phyloP scores from a whole-genome alignment of 2,113 vertebrate species.

The Gopherus evgoodei region DNA sequence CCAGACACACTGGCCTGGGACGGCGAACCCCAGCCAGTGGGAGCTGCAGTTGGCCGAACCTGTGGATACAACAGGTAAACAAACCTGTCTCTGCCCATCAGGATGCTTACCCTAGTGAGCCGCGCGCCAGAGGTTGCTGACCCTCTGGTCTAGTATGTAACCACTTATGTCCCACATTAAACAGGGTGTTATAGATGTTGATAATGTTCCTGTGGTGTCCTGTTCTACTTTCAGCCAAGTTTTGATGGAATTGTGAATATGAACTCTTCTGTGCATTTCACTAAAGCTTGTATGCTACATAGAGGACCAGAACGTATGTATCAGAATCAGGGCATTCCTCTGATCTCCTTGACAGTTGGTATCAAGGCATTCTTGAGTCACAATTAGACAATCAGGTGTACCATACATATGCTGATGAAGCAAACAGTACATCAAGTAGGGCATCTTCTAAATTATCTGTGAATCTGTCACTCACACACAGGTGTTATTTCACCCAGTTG shows the following conservation, averaged over 20 bases:
- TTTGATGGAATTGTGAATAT: background rate
- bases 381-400: background rate
- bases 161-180: conserved; percentile 9
- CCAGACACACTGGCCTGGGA: too few relatives aligned
- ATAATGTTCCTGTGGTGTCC: background rate
- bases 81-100: too few relatives aligned
- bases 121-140: too few relatives aligned
- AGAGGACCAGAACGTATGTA: background rate
- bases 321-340: background rate
- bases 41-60: too few relatives aligned
- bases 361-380: background rate
- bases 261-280: background rate
- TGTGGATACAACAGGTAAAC: too few relatives aligned
- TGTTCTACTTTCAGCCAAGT: background rate
- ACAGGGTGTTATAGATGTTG: background rate
- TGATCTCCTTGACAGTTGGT: background rate
- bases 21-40: too few relatives aligned
- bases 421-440: background rate
- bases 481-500: background rate
- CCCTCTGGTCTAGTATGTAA: background rate
- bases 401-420: background rate
- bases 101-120: too few relatives aligned
- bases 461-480: rapidly evolving
- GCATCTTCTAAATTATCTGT: background rate
- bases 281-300: background rate